Percentiles rank a stretch among this genome's conserved stretches.
Evolutionary conservation across 2,113 vertebrate genomes (phyloP).

Genomic region (Choloepus hoffmanni): DNA sequence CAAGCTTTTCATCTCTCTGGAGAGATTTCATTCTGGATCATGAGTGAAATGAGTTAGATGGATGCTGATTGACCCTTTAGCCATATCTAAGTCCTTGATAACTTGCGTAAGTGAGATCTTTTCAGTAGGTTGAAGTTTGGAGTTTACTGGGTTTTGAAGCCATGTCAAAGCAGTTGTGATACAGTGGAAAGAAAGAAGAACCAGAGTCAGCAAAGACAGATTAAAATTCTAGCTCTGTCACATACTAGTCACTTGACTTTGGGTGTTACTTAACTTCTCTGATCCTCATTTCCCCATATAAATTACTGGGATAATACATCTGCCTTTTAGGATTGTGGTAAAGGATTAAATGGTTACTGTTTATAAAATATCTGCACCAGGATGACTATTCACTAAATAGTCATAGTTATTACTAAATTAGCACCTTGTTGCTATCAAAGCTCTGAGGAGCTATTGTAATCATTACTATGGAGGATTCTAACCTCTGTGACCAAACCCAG

Average conservation of each 20-base stretch:
- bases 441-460: background rate
- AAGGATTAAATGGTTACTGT: background rate
- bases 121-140: background rate
- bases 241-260: background rate
- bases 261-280: background rate
- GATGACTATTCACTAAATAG: background rate
- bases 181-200: background rate
- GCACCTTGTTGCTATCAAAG: background rate
- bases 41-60: conserved; percentile 25
- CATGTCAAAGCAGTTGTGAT: background rate
- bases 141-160: background rate
- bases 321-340: background rate
- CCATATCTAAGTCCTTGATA: background rate
- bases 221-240: background rate
- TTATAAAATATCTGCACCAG: conserved; percentile 1
- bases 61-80: conserved; percentile 17
- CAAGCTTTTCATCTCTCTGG: conserved; percentile 17
- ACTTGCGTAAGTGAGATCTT: background rate
- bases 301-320: background rate
- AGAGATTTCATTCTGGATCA: conserved; percentile 39
- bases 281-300: conserved; percentile 14
- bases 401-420: background rate
- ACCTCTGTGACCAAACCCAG: conserved; percentile 17
- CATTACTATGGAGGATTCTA: background rate
- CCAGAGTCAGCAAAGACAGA: background rate